phyloP scores from a whole-genome alignment of 2,113 vertebrate species.

The Misgurnus anguillicaudatus region DNA sequence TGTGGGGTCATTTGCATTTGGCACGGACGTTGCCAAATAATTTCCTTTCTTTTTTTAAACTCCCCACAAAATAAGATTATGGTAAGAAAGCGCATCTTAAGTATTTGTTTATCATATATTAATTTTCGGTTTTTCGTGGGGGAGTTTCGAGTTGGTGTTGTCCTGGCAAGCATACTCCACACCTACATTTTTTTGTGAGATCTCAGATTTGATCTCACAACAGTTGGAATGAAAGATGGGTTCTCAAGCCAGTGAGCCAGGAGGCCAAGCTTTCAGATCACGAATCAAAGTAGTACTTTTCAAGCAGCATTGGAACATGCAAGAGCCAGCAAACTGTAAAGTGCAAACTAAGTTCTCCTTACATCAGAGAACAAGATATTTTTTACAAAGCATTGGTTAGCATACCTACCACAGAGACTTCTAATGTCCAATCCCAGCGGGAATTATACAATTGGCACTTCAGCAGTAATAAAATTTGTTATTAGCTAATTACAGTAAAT shows the following conservation, averaged over 20 bases:
- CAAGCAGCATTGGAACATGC: conserved; percentile 15
- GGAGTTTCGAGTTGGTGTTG: conserved; percentile 29
- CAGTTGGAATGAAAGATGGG: conserved; percentile 39
- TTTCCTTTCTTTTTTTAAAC: neutral
- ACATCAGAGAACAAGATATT: neutral
- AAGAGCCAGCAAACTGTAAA: conserved; percentile 18
- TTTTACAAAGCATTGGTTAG: conserved; percentile 18
- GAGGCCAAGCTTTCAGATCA: conserved; percentile 31
- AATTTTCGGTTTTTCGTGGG: conserved; percentile 16
- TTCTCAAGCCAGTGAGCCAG: conserved; percentile 32
- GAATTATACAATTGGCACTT: conserved; percentile 1
- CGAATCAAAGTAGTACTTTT: conserved; percentile 24
- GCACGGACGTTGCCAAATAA: neutral
- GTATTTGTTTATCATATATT: conserved; percentile 22
- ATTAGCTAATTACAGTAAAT: conserved; percentile 4
- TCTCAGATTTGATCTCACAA: conserved; percentile 29
- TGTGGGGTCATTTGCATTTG: conserved; percentile 14
- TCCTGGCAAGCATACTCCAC: conserved; percentile 34
- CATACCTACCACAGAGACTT: neutral
- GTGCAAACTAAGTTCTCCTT: conserved; percentile 28
- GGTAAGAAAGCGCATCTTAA: conserved; percentile 15
- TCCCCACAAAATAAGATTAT: neutral
- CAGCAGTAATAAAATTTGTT: conserved; percentile 1
- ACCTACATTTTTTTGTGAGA: conserved; percentile 27
- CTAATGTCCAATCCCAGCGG: neutral